A percentile compares a stretch with the other conserved stretches of the same genome.
These are phyloP conservation scores for Papio anubis DNA, from an alignment of 2,113 vertebrate species.

Conservation along the genomic window DNA sequence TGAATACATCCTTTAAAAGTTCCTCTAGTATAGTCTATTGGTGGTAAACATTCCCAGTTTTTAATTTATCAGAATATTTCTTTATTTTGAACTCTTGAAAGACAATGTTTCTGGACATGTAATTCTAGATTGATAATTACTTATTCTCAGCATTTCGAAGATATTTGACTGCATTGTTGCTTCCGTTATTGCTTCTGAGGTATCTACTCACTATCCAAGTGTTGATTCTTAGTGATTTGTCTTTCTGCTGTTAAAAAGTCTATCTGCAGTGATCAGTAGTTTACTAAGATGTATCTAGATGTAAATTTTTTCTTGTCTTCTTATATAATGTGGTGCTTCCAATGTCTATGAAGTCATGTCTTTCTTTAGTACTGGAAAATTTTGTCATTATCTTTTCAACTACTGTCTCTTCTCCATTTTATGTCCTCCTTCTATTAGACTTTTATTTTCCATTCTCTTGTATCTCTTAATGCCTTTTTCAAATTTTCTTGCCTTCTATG, in stretches of 20 bases:
- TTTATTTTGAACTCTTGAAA: background rate
- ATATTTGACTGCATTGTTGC: background rate
- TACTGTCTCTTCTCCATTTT: background rate
- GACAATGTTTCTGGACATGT: background rate
- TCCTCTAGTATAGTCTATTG: background rate
- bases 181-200: background rate
- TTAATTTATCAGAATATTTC: background rate
- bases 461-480: background rate
- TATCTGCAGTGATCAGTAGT: background rate
- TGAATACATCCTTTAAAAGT: background rate
- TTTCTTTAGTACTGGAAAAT: background rate
- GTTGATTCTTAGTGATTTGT: background rate
- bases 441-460: background rate
- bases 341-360: background rate
- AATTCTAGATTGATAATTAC: background rate
- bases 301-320: background rate
- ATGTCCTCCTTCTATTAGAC: background rate
- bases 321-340: background rate
- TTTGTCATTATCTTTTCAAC: background rate
- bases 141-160: background rate
- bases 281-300: background rate
- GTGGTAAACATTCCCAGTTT: background rate
- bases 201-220: background rate
- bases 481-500: background rate
- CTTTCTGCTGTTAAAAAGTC: background rate